Conservation (phyloP, 2,113 vertebrate genomes). For the Conger conger region DNA sequence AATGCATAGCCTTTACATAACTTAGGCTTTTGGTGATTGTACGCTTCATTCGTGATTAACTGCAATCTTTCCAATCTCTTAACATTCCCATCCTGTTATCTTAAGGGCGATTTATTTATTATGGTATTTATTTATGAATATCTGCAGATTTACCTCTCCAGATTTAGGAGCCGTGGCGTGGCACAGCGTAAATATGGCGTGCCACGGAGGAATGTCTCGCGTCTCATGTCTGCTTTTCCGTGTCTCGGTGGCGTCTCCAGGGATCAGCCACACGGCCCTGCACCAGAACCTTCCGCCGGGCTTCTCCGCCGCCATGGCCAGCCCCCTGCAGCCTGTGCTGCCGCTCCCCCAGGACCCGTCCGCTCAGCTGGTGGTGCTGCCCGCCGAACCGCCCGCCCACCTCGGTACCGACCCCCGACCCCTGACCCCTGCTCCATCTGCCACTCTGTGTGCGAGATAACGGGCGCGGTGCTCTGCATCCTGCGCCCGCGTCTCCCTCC, state of each 20-base stretch:
- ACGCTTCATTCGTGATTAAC: background rate
- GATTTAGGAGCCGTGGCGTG: background rate
- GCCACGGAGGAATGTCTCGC: background rate
- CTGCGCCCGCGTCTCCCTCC: background rate
- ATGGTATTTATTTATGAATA: background rate
- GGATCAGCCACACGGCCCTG: slow-evolving; percentile 87
- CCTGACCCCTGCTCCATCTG: slow-evolving; percentile 1
- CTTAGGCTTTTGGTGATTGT: background rate
- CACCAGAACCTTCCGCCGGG: slow-evolving; percentile 93
- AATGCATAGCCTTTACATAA: background rate
- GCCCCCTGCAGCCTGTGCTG: slow-evolving; percentile 87
- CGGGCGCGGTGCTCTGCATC: no score
- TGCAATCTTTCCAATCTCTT: background rate
- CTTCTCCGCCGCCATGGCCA: slow-evolving; percentile 87
- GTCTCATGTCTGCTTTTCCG: background rate
- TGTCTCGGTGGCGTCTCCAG: slow-evolving; percentile 53
- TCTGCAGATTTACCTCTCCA: background rate
- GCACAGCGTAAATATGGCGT: background rate
- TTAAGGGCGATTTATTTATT: background rate
- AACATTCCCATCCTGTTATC: background rate
- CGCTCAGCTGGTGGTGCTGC: slow-evolving; percentile 87
- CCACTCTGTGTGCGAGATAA: background rate
- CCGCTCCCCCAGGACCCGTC: slow-evolving; percentile 89
- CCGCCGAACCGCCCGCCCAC: slow-evolving; percentile 81
- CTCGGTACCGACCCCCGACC: slow-evolving; percentile 70